Evolutionary conservation across 53 echinoderm and acorn worm species (phyloP).

Genomic region (Holothuria leucospilota): DNA sequence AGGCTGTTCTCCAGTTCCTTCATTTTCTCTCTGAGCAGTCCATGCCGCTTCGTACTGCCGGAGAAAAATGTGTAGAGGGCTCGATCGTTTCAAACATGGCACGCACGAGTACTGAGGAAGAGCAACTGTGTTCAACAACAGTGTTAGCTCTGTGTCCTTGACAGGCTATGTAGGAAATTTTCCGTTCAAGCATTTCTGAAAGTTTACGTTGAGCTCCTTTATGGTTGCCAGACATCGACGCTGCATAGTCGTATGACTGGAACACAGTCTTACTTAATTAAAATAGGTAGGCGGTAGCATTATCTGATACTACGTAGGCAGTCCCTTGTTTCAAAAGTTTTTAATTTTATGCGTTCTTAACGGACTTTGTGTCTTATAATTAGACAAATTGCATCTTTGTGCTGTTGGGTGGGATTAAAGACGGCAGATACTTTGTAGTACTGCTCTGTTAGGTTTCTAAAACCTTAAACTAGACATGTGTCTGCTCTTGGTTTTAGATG

Average conservation of each 20-base stretch:
- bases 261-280: background rate
- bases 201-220: background rate
- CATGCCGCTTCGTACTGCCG: background rate
- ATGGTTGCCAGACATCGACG: background rate
- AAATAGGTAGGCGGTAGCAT: too few relatives aligned
- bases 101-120: background rate
- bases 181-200: background rate
- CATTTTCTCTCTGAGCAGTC: background rate
- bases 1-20: background rate
- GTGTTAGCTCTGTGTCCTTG: slow-evolving; percentile 2
- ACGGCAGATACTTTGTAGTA: too few relatives aligned
- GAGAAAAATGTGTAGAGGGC: background rate
- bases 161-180: background rate
- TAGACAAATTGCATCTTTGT: too few relatives aligned
- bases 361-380: too few relatives aligned
- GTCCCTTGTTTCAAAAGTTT: too few relatives aligned
- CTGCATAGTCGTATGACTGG: background rate
- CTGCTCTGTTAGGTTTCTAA: too few relatives aligned
- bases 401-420: too few relatives aligned
- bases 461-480: too few relatives aligned
- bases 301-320: too few relatives aligned
- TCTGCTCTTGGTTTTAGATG: too few relatives aligned
- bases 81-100: background rate
- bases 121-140: slow-evolving; percentile 3
- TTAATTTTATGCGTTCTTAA: too few relatives aligned